These are phyloP conservation scores for Hippocampus kuda DNA, from an alignment of 2,797 vertebrate genomes.

Conservation along the genomic window DNA sequence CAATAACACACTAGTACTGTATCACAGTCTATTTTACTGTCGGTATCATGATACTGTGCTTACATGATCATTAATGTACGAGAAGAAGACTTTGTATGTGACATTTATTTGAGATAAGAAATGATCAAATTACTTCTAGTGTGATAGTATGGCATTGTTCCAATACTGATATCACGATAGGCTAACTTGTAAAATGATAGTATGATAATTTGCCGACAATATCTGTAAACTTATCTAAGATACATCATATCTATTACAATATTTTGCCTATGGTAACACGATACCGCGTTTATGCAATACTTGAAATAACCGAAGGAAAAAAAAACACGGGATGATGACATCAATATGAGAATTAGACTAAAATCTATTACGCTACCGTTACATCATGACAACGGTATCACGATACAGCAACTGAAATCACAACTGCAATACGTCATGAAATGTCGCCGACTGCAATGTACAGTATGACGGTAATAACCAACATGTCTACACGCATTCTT, in stretches of 20 bases:
- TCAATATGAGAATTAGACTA: not conserved
- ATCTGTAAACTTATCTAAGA: not conserved
- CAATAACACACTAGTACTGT: no score
- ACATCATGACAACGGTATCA: no score
- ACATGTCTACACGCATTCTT: not conserved
- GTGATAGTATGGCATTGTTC: no score
- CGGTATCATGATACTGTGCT: not conserved
- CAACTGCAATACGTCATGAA: not conserved
- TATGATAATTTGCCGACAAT: no score
- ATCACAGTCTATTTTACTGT: not conserved
- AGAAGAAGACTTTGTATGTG: not conserved
- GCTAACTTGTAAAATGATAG: no score
- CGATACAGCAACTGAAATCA: no score
- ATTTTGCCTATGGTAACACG: not conserved
- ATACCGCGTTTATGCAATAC: not conserved
- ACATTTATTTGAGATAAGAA: not conserved
- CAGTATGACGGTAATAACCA: not conserved
- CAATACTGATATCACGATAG: no score
- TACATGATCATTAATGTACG: not conserved
- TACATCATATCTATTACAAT: not conserved
- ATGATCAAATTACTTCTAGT: no score
- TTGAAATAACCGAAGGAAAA: not conserved
- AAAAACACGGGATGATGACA: not conserved
- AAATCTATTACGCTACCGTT: no score
- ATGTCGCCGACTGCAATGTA: not conserved